Conservation (phyloP, 2,888 invertebrate species). For the Gastrophysa polygoni region DNA sequence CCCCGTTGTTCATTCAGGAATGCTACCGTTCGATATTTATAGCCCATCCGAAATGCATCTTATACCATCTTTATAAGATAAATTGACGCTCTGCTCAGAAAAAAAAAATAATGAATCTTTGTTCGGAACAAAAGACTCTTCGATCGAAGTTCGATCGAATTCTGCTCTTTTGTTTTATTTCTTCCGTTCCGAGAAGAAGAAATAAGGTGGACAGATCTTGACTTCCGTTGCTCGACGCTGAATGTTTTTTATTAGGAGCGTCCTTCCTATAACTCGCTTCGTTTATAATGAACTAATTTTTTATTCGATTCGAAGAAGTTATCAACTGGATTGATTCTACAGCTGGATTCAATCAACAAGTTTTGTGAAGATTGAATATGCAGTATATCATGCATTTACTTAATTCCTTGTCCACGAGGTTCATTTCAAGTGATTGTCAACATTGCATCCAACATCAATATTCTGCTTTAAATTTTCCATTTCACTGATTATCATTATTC, state of each 20-base stretch:
- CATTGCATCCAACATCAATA: too few species aligned
- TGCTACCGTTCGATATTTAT: constrained; percentile 55
- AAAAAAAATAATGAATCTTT: constrained; percentile 42
- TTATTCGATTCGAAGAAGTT: too few species aligned
- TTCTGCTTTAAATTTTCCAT: too few species aligned
- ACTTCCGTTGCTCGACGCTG: not conserved
- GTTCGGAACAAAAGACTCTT: constrained; percentile 32
- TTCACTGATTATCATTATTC: too few species aligned
- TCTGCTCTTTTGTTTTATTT: constrained; percentile 23
- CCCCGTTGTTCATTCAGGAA: constrained; percentile 54
- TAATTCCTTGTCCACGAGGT: too few species aligned
- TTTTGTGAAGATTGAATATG: too few species aligned
- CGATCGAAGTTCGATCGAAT: constrained; percentile 23
- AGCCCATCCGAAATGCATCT: constrained; percentile 52
- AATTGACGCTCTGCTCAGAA: constrained; percentile 43
- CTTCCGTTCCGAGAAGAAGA: constrained; percentile 16
- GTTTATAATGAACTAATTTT: not conserved
- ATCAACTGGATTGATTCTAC: too few species aligned
- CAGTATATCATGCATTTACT: too few species aligned
- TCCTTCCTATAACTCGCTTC: not conserved
- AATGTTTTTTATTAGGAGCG: not conserved
- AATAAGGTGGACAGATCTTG: not conserved
- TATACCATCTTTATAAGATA: constrained; percentile 51
- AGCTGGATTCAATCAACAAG: too few species aligned
- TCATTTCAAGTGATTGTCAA: too few species aligned